A percentile compares a stretch with the other conserved stretches of the same genome.
These are phyloP conservation scores for Novumbra hubbsi DNA, from an alignment of 2,797 vertebrate species.

Conservation along the genomic window DNA sequence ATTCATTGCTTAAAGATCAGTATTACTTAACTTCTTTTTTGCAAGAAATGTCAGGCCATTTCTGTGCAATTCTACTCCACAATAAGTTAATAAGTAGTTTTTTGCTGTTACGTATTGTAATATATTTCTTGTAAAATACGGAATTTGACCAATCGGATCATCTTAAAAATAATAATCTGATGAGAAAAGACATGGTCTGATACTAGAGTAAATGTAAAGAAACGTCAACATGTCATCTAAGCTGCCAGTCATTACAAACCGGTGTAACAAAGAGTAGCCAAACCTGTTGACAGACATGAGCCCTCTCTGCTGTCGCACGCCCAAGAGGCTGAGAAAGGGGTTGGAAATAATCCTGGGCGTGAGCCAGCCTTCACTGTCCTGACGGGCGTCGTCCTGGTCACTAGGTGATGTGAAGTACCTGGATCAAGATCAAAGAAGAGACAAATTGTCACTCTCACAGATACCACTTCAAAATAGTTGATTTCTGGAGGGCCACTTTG, in stretches of 20 bases:
- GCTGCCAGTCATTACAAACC: neutral
- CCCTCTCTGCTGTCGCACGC: conserved; percentile 57
- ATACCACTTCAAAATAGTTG: conserved; percentile 48
- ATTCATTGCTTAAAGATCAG: neutral
- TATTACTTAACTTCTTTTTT: neutral
- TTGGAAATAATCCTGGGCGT: conserved; percentile 65
- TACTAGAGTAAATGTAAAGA: no score
- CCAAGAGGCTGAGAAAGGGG: conserved; percentile 60
- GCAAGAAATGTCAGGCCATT: neutral
- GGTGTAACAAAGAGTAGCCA: neutral
- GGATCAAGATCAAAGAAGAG: conserved; percentile 51
- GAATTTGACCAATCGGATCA: no score
- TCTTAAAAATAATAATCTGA: no score
- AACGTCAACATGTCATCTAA: neutral
- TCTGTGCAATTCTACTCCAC: neutral
- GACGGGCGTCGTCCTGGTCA: conserved; percentile 59
- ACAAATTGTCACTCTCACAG: conserved; percentile 36
- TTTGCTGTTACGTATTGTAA: no score
- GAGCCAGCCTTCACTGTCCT: conserved; percentile 68
- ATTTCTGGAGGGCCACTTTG: conserved; percentile 18
- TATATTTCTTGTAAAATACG: no score
- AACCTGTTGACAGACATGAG: conserved; percentile 71
- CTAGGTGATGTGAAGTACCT: conserved; percentile 70
- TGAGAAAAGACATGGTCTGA: no score
- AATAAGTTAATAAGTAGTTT: no score